Percentiles rank a stretch among this genome's conserved stretches.
phyloP scores from a whole-genome alignment of 1,140 invertebrate genomes.

The Polypedilum vanderplanki region DNA sequence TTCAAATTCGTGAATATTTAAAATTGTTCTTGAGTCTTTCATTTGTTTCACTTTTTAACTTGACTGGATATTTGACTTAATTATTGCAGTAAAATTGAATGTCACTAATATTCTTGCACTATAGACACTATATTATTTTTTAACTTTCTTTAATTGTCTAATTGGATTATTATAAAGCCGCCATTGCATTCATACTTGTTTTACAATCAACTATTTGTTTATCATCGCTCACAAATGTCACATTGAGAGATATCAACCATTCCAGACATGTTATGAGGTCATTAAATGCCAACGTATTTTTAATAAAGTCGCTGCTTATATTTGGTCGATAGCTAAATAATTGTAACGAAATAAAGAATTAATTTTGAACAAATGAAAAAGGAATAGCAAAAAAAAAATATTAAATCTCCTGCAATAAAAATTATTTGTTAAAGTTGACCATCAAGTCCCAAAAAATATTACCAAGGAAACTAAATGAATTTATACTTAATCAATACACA shows the following conservation, averaged over 20 bases:
- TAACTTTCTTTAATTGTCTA: slow-evolving; percentile 9
- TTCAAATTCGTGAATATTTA: too few relatives aligned
- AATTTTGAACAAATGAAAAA: slow-evolving; percentile 36
- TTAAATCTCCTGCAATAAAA: slow-evolving; percentile 31
- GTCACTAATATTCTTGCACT: too few relatives aligned
- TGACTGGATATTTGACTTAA: too few relatives aligned
- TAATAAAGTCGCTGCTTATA: slow-evolving; percentile 77
- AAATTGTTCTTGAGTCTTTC: too few relatives aligned
- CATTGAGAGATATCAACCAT: slow-evolving; percentile 75
- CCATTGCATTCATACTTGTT: slow-evolving; percentile 59
- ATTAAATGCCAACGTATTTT: slow-evolving; percentile 79
- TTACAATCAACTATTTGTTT: slow-evolving; percentile 79
- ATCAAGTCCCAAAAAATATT: too few relatives aligned
- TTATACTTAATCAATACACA: slow-evolving; percentile 31
- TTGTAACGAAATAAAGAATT: slow-evolving; percentile 47
- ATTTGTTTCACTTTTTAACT: too few relatives aligned
- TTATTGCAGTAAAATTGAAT: too few relatives aligned
- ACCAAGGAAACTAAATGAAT: slow-evolving; percentile 29
- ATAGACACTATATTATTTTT: background rate
- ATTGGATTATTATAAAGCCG: slow-evolving; percentile 47
- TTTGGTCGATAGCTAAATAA: slow-evolving; percentile 87
- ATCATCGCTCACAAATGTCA: slow-evolving; percentile 64
- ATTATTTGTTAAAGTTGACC: background rate
- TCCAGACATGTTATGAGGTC: slow-evolving; percentile 71
- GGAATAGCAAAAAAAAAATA: slow-evolving; percentile 31